A percentile compares a stretch with the other conserved stretches of the same genome.
Evolutionary conservation across 2,888 invertebrate species (phyloP).

Genomic region (Cremastobaeus sp.): DNA sequence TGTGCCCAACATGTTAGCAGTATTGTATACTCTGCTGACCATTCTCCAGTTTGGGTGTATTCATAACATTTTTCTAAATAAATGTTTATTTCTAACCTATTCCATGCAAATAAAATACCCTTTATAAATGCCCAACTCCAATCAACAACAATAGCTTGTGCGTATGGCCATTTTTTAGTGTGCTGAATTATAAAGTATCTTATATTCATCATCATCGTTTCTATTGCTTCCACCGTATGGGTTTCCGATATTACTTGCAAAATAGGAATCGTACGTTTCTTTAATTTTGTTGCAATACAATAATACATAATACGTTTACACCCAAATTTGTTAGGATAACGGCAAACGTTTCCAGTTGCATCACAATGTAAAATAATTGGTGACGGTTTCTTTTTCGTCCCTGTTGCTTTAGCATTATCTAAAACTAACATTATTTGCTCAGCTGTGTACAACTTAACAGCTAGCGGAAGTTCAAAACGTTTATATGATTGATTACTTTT

Average conservation of each 20-base stretch:
- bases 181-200: conserved; percentile 29
- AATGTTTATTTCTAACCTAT: conserved; percentile 23
- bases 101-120: conserved; percentile 32
- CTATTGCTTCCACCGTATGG: conserved; percentile 39
- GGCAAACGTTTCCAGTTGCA: conserved; percentile 6
- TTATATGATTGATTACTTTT: conserved; percentile 13
- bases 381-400: conserved; percentile 7
- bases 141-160: conserved; percentile 35
- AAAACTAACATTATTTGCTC: conserved; percentile 12
- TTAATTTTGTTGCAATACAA: conserved; percentile 12
- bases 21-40: conserved; percentile 17
- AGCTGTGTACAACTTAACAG: conserved; percentile 20
- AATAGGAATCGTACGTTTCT: conserved; percentile 8
- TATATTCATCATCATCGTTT: conserved; percentile 35
- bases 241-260: conserved; percentile 43
- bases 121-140: conserved; percentile 53
- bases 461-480: conserved; percentile 1
- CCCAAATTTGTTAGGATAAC: conserved; percentile 25
- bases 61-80: conserved; percentile 45
- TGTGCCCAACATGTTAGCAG: conserved; percentile 55
- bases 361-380: conserved; percentile 4
- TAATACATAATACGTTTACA: conserved; percentile 54
- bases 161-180: conserved; percentile 34
- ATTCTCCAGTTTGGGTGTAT: conserved; percentile 2
- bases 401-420: neutral